Conservation (phyloP, 2,888 invertebrate genomes). For the Colostygia pectinataria region DNA sequence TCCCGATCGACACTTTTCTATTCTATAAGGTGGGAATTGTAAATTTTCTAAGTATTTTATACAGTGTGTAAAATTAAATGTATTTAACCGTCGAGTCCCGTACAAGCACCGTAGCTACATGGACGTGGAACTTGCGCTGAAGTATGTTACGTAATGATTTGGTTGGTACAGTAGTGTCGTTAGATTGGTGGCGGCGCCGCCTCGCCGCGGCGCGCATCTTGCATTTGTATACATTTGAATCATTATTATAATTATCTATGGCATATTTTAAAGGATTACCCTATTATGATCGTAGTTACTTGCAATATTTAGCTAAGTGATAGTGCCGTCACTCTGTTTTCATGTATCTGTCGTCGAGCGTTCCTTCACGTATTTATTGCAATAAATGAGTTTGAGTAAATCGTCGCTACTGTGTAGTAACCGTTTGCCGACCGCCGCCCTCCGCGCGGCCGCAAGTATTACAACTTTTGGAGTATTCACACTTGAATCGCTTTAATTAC, state of each 20-base stretch:
- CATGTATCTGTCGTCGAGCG: constrained; percentile 52
- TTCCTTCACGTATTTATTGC: constrained; percentile 63
- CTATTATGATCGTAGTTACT: constrained; percentile 68
- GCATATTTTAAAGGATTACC: constrained; percentile 66
- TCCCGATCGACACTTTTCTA: constrained; percentile 51
- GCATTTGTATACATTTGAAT: constrained; percentile 62
- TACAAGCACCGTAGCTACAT: constrained; percentile 53
- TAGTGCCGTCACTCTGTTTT: constrained; percentile 62
- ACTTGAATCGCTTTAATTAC: constrained; percentile 83
- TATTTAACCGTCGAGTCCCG: constrained; percentile 62
- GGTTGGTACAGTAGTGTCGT: constrained; percentile 27
- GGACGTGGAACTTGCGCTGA: constrained; percentile 38
- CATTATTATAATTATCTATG: constrained; percentile 47
- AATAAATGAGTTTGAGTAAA: constrained; percentile 51
- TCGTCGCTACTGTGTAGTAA: constrained; percentile 69
- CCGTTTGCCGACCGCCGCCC: constrained; percentile 39
- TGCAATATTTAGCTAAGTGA: constrained; percentile 76
- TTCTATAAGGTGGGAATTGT: constrained; percentile 72
- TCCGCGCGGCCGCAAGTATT: constrained; percentile 40
- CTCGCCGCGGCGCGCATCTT: constrained; percentile 34
- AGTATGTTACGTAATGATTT: constrained; percentile 22
- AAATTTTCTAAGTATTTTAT: constrained; percentile 82
- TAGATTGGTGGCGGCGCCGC: constrained; percentile 2
- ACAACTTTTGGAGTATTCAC: constrained; percentile 81
- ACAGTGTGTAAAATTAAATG: constrained; percentile 75